phyloP scores from a whole-genome alignment of 2,888 invertebrate genomes.

The Atherix ibis region DNA sequence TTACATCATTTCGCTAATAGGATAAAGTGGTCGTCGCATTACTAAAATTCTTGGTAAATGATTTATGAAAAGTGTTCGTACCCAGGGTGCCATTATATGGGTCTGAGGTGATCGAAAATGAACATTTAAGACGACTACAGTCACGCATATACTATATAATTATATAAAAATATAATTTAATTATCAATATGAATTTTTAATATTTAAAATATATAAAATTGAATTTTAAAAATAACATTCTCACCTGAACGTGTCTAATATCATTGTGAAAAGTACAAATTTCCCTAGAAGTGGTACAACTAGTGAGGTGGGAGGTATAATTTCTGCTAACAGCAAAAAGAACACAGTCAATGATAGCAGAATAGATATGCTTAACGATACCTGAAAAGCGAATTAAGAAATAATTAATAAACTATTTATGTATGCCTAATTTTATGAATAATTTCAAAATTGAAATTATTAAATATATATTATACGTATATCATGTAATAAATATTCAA shows the following conservation, averaged over 20 bases:
- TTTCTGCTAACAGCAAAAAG: slow-evolving; percentile 81
- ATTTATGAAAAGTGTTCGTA: slow-evolving; percentile 88
- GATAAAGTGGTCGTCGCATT: slow-evolving; percentile 68
- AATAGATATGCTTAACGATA: slow-evolving; percentile 91
- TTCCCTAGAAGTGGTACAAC: slow-evolving; percentile 87
- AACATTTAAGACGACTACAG: slow-evolving; percentile 91
- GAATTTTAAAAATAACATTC: slow-evolving; percentile 12
- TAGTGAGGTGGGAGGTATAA: slow-evolving; percentile 80
- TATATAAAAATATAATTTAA: neutral
- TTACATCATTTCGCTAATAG: slow-evolving; percentile 34
- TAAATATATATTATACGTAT: no score
- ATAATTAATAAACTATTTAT: no score
- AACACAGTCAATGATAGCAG: slow-evolving; percentile 90
- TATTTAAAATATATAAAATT: neutral
- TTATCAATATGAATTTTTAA: no score
- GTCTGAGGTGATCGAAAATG: slow-evolving; percentile 97
- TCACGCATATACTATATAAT: slow-evolving; percentile 68
- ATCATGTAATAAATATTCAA: no score
- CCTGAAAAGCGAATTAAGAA: slow-evolving; percentile 37
- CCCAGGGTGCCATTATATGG: slow-evolving; percentile 96
- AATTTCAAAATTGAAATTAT: no score
- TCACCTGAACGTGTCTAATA: slow-evolving; percentile 86
- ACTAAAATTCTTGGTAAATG: slow-evolving; percentile 84
- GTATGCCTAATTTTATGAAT: no score
- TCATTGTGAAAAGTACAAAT: slow-evolving; percentile 92